Conservation (phyloP, 2,888 invertebrate species). For the Deilephila elpenor region DNA sequence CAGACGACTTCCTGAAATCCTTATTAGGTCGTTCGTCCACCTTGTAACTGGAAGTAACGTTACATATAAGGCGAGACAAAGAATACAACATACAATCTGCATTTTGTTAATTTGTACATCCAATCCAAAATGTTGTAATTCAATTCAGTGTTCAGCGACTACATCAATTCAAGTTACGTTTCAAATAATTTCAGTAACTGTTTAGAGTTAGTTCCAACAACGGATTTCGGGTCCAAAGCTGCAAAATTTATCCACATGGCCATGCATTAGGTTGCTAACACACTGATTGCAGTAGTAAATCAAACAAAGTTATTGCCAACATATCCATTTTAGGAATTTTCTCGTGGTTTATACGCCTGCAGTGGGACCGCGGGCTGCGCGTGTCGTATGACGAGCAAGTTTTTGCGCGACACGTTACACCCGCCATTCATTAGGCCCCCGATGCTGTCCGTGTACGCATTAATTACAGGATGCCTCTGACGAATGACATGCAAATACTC, state of each 20-base stretch:
- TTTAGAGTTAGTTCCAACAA: too few relatives aligned
- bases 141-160: too few relatives aligned
- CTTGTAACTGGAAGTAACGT: too few relatives aligned
- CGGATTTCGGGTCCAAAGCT: not conserved
- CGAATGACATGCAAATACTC: slow-evolving; percentile 63
- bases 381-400: slow-evolving; percentile 72
- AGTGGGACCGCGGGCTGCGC: slow-evolving; percentile 35
- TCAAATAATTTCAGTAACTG: not conserved
- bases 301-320: not conserved
- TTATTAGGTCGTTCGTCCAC: too few relatives aligned
- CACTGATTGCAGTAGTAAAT: not conserved
- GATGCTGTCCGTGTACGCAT: slow-evolving; percentile 69
- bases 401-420: slow-evolving; percentile 75
- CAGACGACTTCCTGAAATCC: too few relatives aligned
- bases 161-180: too few relatives aligned
- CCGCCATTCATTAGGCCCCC: slow-evolving; percentile 77
- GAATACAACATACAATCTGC: too few relatives aligned
- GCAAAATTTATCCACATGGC: not conserved
- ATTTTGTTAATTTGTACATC: too few relatives aligned
- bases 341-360: slow-evolving; percentile 36
- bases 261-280: not conserved
- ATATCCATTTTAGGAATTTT: slow-evolving; percentile 4
- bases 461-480: slow-evolving; percentile 76
- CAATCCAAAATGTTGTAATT: too few relatives aligned
- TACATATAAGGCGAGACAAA: too few relatives aligned